phyloP scores from a whole-genome alignment of 92 coral and sea anemone species.

The Porites evermanni region DNA sequence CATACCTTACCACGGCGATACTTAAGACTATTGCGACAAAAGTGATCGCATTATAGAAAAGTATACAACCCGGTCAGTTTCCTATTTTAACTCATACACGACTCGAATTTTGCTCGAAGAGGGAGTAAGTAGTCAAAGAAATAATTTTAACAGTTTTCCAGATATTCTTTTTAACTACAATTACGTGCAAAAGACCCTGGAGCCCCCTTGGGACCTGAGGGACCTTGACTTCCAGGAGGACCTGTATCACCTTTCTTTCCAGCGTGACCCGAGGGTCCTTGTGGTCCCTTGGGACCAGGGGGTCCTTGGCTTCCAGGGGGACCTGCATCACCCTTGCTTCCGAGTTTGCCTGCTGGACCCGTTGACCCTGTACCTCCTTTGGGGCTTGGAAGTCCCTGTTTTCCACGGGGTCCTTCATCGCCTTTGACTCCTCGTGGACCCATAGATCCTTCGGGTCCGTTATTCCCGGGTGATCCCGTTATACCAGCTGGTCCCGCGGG shows the following conservation, averaged over 20 bases:
- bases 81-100: no score
- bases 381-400: background rate
- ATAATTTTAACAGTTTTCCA: no score
- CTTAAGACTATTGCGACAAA: no score
- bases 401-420: background rate
- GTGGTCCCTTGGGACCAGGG: background rate
- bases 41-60: no score
- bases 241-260: background rate
- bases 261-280: no score
- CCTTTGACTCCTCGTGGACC: background rate
- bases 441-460: background rate
- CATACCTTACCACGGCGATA: no score
- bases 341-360: background rate
- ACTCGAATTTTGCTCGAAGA: no score
- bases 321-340: background rate
- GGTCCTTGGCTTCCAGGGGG: background rate
- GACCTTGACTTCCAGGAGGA: background rate
- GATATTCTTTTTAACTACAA: no score
- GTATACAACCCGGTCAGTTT: no score
- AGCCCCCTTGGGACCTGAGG: background rate
- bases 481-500: background rate
- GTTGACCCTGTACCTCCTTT: background rate
- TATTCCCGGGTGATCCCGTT: background rate
- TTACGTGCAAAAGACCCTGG: background rate
- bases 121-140: no score